Percentiles rank a stretch among this genome's conserved stretches.
Conservation (phyloP, 1,140 invertebrate genomes). For the Drosophila carrolli region DNA sequence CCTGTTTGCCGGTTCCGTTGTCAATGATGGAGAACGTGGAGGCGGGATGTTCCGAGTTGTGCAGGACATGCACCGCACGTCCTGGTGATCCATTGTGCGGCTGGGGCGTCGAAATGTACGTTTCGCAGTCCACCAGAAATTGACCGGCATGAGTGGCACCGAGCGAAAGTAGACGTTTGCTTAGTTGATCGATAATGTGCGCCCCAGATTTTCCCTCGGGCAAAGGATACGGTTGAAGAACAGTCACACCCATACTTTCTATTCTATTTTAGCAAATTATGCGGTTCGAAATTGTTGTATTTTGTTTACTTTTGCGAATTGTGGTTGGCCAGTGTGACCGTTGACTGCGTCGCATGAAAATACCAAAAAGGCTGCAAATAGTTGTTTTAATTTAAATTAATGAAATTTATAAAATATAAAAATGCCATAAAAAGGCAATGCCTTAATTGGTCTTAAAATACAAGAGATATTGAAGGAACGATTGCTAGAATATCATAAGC, state of each 20-base stretch:
- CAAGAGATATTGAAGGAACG: too few species aligned
- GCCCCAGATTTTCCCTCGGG: conserved; percentile 94
- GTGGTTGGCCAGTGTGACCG: conserved; percentile 3
- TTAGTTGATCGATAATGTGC: conserved; percentile 93
- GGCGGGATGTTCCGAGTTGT: conserved; percentile 97
- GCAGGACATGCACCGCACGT: conserved; percentile 94
- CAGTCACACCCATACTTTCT: conserved; percentile 75
- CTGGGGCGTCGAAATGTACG: conserved; percentile 92
- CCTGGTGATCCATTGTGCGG: conserved; percentile 87
- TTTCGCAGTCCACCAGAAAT: conserved; percentile 97
- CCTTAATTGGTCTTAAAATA: too few species aligned
- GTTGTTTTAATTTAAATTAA: too few species aligned
- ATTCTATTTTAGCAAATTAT: not conserved
- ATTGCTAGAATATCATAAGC: too few species aligned
- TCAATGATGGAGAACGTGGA: conserved; percentile 97
- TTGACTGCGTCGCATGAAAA: not conserved
- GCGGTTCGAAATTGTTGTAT: too few species aligned
- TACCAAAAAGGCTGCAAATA: not conserved
- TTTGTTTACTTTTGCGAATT: not conserved
- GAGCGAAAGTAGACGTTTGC: conserved; percentile 93
- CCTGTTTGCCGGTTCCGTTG: conserved; percentile 91
- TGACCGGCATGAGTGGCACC: conserved; percentile 94
- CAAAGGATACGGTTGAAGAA: conserved; percentile 92
- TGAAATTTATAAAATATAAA: too few species aligned
- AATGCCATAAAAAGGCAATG: too few species aligned